Evolutionary conservation across 2,888 invertebrate genomes (phyloP).

Genomic region (Platerodrilus igneus): DNA sequence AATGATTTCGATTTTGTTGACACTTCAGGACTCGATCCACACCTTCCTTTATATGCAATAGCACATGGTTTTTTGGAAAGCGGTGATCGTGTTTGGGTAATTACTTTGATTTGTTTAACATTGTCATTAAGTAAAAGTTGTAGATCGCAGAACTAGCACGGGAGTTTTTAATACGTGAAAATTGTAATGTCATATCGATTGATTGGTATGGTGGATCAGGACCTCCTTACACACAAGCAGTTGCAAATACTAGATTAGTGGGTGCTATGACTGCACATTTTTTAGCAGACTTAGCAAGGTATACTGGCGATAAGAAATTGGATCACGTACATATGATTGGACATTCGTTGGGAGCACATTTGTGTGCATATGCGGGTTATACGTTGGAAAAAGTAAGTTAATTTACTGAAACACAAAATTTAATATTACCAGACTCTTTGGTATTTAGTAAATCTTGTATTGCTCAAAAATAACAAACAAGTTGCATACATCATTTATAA

Average conservation of each 20-base stretch:
- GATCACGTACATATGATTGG: slow-evolving; percentile 79
- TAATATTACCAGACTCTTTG: background rate
- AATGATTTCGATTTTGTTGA: slow-evolving; percentile 61
- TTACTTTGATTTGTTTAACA: background rate
- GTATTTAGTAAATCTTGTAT: too few relatives aligned
- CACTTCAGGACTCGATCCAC: slow-evolving; percentile 58
- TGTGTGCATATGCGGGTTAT: slow-evolving; percentile 79
- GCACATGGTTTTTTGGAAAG: slow-evolving; percentile 85
- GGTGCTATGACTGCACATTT: slow-evolving; percentile 80
- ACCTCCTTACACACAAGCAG: slow-evolving; percentile 88
- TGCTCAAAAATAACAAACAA: too few relatives aligned
- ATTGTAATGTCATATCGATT: slow-evolving; percentile 71
- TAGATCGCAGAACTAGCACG: slow-evolving; percentile 66
- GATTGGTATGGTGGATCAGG: slow-evolving; percentile 85
- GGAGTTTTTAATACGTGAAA: slow-evolving; percentile 66
- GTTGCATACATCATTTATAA: too few relatives aligned
- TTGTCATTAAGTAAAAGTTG: slow-evolving; percentile 15
- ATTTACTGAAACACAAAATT: background rate
- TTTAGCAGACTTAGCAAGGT: slow-evolving; percentile 46
- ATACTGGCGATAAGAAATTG: slow-evolving; percentile 48
- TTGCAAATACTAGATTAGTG: slow-evolving; percentile 82
- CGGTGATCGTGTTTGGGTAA: slow-evolving; percentile 76
- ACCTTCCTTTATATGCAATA: slow-evolving; percentile 67
- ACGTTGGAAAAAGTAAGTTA: slow-evolving; percentile 58
- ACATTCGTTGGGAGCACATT: slow-evolving; percentile 81